These are phyloP conservation scores for Samia ricini DNA, from an alignment of 1,140 invertebrate species.

Conservation along the genomic window DNA sequence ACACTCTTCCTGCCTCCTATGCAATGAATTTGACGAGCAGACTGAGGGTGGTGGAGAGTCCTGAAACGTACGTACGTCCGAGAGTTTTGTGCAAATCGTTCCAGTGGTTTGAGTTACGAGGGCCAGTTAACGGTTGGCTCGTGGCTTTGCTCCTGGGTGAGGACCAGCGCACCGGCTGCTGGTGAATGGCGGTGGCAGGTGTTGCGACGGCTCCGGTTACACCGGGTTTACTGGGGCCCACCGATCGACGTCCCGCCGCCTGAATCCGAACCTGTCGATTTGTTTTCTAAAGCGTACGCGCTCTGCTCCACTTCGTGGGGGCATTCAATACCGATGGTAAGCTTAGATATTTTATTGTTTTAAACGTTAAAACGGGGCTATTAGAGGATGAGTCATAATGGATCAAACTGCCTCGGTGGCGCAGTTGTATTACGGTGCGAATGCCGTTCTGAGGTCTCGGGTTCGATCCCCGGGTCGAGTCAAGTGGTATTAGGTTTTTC, in stretches of 20 bases:
- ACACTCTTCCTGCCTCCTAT: no score
- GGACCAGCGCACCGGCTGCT: not conserved
- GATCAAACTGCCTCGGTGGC: no score
- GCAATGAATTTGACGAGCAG: no score
- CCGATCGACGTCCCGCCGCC: conserved; percentile 34
- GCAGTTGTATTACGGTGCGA: no score
- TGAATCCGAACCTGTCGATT: conserved; percentile 9
- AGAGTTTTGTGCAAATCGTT: no score
- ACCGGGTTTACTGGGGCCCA: conserved; percentile 36
- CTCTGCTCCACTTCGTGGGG: conserved; percentile 52
- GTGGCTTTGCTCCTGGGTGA: conserved; percentile 38
- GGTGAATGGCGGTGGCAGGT: conserved; percentile 48
- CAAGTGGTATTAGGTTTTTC: no score
- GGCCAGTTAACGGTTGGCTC: conserved; percentile 38
- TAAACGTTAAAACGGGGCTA: no score
- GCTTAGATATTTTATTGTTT: conserved; percentile 8
- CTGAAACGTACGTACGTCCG: no score
- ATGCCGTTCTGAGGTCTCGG: no score
- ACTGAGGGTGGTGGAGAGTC: no score
- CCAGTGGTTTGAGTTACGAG: conserved; percentile 22
- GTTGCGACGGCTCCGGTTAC: conserved; percentile 35
- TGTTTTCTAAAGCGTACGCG: conserved; percentile 29
- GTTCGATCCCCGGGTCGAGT: no score
- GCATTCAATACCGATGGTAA: conserved; percentile 59
- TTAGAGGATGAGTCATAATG: no score